Evolutionary conservation across 2,888 invertebrate genomes (phyloP).

Genomic region (Agrilus biguttatus): DNA sequence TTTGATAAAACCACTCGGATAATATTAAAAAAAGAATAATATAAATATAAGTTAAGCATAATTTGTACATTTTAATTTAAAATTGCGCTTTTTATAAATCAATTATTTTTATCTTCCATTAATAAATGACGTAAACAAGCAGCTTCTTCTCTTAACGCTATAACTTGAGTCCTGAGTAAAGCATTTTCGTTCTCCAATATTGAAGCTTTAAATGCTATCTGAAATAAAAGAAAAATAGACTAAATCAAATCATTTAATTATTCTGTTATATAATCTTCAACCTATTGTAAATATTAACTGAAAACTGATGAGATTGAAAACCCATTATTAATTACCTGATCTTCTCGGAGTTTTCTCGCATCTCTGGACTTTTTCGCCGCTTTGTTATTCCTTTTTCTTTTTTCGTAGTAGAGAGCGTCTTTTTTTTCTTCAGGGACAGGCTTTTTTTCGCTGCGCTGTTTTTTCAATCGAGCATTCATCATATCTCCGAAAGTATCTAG

Average conservation of each 20-base stretch:
- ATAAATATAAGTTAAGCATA: no score
- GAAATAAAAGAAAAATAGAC: slow-evolving; percentile 16
- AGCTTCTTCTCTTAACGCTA: slow-evolving; percentile 67
- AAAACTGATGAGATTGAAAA: no score
- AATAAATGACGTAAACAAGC: slow-evolving; percentile 54
- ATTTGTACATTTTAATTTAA: no score
- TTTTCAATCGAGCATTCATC: slow-evolving; percentile 22
- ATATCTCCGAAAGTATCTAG: neutral
- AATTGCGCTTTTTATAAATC: no score
- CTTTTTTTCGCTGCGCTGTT: slow-evolving; percentile 68
- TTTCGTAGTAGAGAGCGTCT: slow-evolving; percentile 80
- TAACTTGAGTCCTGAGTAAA: slow-evolving; percentile 65
- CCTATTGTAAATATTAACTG: no score
- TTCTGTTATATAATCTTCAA: no score
- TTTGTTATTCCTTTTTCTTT: slow-evolving; percentile 74
- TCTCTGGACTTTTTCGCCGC: slow-evolving; percentile 88
- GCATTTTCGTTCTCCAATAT: slow-evolving; percentile 81
- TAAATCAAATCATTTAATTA: no score
- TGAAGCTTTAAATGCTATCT: slow-evolving; percentile 74
- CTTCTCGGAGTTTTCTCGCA: slow-evolving; percentile 73
- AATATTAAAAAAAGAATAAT: no score
- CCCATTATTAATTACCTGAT: slow-evolving; percentile 44
- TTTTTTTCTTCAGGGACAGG: slow-evolving; percentile 79
- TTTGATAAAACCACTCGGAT: no score
- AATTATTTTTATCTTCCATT: slow-evolving; percentile 28